Conservation (phyloP, 2,888 invertebrate genomes). For the Muscina levida region DNA sequence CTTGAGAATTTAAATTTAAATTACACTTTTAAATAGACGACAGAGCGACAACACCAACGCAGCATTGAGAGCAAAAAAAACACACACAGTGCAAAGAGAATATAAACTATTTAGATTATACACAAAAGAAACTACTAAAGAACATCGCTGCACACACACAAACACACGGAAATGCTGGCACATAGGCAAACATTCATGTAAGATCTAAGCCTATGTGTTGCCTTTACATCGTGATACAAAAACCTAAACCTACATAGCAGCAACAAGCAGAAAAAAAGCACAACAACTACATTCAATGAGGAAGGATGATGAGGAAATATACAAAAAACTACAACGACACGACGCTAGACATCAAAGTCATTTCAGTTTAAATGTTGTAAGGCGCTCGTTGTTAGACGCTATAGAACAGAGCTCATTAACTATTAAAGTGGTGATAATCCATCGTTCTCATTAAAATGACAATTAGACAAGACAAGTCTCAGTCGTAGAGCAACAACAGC, state of each 20-base stretch:
- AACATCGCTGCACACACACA: background rate
- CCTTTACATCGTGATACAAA: background rate
- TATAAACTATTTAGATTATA: slow-evolving; percentile 19
- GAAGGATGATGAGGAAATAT: background rate
- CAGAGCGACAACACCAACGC: no score
- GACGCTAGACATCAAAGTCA: slow-evolving; percentile 5
- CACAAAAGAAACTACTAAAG: slow-evolving; percentile 2
- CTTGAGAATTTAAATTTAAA: no score
- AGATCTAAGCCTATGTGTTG: background rate
- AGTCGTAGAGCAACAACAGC: slow-evolving; percentile 25
- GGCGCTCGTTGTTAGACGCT: background rate
- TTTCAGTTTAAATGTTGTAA: background rate
- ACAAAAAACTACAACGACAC: background rate
- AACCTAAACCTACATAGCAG: background rate
- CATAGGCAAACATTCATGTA: background rate
- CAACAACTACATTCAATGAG: background rate
- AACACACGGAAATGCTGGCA: background rate
- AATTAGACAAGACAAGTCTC: slow-evolving; percentile 46
- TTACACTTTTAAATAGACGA: no score
- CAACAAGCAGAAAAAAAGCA: background rate
- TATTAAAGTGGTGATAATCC: slow-evolving; percentile 56
- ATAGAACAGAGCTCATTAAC: slow-evolving; percentile 42
- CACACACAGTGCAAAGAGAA: slow-evolving; percentile 9
- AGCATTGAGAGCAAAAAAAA: no score
- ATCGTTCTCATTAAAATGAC: slow-evolving; percentile 55